A percentile compares a stretch with the other conserved stretches of the same genome.
Evolutionary conservation across 2,113 vertebrate species (phyloP).

Genomic region (Oreochromis aureus): DNA sequence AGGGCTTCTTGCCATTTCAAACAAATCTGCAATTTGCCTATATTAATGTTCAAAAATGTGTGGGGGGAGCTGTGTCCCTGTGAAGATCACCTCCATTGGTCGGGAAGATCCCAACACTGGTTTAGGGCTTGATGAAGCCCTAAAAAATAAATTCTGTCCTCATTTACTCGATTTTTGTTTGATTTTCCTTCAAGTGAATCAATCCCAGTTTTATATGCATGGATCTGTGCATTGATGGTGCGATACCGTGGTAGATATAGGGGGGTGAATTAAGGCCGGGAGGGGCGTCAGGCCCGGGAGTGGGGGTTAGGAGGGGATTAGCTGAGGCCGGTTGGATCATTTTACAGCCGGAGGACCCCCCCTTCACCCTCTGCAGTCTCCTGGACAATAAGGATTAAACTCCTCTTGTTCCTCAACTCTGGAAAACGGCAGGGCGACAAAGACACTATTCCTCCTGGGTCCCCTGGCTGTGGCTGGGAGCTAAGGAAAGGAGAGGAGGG

Average conservation of each 20-base stretch:
- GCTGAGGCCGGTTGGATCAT: constrained; percentile 74
- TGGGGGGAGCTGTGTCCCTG: not conserved
- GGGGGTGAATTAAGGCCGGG: constrained; percentile 33
- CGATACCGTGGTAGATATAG: constrained; percentile 15
- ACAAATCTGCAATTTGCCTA: not conserved
- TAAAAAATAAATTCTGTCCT: not conserved
- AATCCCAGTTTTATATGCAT: not conserved
- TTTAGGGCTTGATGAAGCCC: constrained; percentile 10
- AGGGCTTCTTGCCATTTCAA: not conserved
- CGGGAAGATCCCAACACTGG: not conserved
- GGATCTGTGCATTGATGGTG: constrained; percentile 23
- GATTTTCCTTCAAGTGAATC: not conserved
- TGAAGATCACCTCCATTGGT: not conserved
- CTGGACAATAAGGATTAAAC: constrained; percentile 79
- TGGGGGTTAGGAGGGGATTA: constrained; percentile 66
- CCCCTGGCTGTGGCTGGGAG: constrained; percentile 57
- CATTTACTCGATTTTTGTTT: not conserved
- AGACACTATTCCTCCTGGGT: constrained; percentile 70
- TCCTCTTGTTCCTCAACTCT: constrained; percentile 77
- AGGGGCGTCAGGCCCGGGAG: constrained; percentile 52
- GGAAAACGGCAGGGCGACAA: constrained; percentile 71
- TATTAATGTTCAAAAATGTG: not conserved
- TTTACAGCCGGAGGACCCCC: constrained; percentile 73
- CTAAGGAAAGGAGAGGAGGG: constrained; percentile 33
- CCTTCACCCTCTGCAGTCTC: constrained; percentile 65